A percentile compares a stretch with the other conserved stretches of the same genome.
These are phyloP conservation scores for Leistus spinibarbis DNA, from an alignment of 2,888 invertebrate genomes.

Conservation along the genomic window DNA sequence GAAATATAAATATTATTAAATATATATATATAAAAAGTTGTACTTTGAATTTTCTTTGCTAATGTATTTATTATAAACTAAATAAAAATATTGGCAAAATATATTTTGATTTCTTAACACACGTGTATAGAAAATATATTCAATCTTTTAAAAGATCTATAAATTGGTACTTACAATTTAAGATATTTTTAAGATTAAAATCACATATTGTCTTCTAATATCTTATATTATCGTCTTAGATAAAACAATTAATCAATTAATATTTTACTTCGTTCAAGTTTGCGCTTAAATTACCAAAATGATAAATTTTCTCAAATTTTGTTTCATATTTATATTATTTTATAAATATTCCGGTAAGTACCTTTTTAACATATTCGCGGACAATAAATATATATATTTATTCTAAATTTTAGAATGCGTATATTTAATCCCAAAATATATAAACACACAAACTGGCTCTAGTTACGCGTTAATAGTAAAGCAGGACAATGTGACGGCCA, in stretches of 20 bases:
- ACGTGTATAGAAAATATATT: no score
- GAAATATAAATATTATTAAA: neutral
- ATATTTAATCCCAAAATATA: conserved; percentile 1
- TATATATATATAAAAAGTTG: neutral
- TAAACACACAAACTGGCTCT: neutral
- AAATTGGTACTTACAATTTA: no score
- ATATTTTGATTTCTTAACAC: neutral
- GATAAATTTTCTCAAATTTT: neutral
- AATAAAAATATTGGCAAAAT: neutral
- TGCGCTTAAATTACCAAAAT: neutral
- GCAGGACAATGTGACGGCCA: neutral
- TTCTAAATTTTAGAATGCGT: neutral
- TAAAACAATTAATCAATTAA: neutral
- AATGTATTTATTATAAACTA: neutral
- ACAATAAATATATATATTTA: neutral
- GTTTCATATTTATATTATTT: conserved; percentile 1
- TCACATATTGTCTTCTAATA: no score
- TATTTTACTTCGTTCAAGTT: neutral
- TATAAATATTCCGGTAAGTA: neutral
- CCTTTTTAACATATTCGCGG: neutral
- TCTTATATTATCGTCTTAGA: no score
- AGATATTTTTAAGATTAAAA: no score
- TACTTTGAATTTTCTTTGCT: neutral
- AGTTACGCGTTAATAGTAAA: conserved; percentile 11
- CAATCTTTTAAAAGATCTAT: no score